Conservation (phyloP, 2,888 invertebrate genomes). For the Celastrina argiolus region DNA sequence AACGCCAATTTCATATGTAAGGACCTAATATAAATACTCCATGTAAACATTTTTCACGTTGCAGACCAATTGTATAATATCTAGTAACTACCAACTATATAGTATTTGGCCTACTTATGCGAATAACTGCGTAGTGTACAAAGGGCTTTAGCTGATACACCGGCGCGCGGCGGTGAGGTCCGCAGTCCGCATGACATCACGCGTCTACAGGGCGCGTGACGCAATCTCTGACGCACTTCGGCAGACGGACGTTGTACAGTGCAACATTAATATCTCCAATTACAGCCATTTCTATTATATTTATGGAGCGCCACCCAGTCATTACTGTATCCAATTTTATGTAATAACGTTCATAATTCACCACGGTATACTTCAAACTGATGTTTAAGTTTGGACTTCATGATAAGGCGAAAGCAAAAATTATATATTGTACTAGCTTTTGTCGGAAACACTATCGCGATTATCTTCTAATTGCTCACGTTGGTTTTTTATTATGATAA, state of each 20-base stretch:
- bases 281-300: slow-evolving; percentile 8
- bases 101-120: not conserved
- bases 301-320: not conserved
- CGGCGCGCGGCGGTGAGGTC: not conserved
- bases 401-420: too few species aligned
- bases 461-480: too few species aligned
- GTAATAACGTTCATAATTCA: not conserved
- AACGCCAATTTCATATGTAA: too few species aligned
- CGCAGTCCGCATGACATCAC: slow-evolving; percentile 29
- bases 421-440: too few species aligned
- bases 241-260: slow-evolving; percentile 5
- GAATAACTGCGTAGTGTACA: not conserved
- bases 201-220: slow-evolving; percentile 24
- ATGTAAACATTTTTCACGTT: too few species aligned
- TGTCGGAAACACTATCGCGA: too few species aligned
- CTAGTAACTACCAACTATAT: too few species aligned
- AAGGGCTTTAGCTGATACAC: slow-evolving; percentile 3
- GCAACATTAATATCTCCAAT: not conserved
- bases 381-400: too few species aligned
- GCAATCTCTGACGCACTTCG: slow-evolving; percentile 30
- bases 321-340: not conserved
- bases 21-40: too few species aligned
- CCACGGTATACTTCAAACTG: too few species aligned
- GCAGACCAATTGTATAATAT: too few species aligned
- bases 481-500: too few species aligned